A percentile compares a stretch with the other conserved stretches of the same genome.
phyloP scores from a whole-genome alignment of 1,140 invertebrate species.

The Platorchestia sp. region DNA sequence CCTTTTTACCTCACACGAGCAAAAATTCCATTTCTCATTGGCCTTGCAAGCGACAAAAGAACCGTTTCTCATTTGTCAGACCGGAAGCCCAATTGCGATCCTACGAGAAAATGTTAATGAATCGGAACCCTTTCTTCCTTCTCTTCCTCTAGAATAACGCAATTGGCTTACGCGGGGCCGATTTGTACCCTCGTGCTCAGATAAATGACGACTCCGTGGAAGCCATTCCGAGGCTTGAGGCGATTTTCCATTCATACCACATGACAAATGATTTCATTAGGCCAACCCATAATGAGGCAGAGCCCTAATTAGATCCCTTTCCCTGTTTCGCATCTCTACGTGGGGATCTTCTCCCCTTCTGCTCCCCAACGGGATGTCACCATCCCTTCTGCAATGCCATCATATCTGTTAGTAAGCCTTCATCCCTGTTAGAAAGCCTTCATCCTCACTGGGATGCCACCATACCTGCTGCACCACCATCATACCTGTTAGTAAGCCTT shows the following conservation, averaged over 20 bases:
- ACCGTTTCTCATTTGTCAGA: conserved; percentile 12
- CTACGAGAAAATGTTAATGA: conserved; percentile 19
- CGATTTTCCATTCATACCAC: not conserved
- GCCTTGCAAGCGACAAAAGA: not conserved
- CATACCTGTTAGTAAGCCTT: too few relatives aligned
- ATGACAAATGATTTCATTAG: conserved; percentile 42
- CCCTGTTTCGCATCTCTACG: not conserved
- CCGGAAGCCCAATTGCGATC: not conserved
- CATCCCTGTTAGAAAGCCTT: too few relatives aligned
- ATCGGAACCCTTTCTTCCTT: not conserved
- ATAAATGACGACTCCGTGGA: not conserved
- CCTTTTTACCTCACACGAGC: not conserved
- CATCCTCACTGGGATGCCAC: too few relatives aligned
- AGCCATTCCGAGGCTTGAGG: not conserved
- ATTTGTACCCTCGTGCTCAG: not conserved
- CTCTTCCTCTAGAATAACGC: not conserved
- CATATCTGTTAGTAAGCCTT: too few relatives aligned
- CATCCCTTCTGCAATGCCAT: too few relatives aligned
- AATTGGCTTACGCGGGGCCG: not conserved
- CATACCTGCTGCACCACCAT: too few relatives aligned
- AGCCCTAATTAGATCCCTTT: conserved; percentile 25
- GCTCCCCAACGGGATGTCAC: too few relatives aligned
- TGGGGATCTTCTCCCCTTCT: not conserved
- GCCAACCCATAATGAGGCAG: not conserved
- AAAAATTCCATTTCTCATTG: not conserved